A percentile compares a stretch with the other conserved stretches of the same genome.
Evolutionary conservation across 1,140 invertebrate species (phyloP).

Genomic region (Drosophila pandora): DNA sequence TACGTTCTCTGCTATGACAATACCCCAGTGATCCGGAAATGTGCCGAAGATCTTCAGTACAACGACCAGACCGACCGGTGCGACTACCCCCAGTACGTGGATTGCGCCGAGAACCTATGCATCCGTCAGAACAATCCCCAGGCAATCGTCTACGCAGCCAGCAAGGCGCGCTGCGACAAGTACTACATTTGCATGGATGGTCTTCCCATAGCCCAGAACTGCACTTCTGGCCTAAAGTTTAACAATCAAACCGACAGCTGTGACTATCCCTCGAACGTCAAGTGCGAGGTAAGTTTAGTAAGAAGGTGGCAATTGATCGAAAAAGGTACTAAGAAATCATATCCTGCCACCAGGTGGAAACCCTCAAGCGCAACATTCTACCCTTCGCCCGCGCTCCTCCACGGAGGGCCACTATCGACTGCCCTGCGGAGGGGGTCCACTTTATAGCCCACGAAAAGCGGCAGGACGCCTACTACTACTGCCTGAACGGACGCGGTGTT

Average conservation of each 20-base stretch:
- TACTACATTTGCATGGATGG: conserved; percentile 72
- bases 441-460: conserved; percentile 64
- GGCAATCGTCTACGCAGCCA: conserved; percentile 62
- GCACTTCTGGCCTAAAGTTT: conserved; percentile 63
- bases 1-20: conserved; percentile 70
- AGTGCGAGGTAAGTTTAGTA: conserved; percentile 69
- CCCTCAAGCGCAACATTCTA: conserved; percentile 67
- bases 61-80: conserved; percentile 72
- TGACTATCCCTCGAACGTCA: conserved; percentile 61
- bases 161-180: conserved; percentile 66
- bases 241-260: conserved; percentile 52
- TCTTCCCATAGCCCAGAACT: conserved; percentile 46
- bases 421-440: conserved; percentile 58
- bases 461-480: conserved; percentile 71
- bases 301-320: not conserved
- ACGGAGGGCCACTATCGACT: conserved; percentile 61
- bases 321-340: no score
- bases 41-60: conserved; percentile 68
- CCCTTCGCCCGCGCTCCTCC: conserved; percentile 63
- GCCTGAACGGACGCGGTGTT: conserved; percentile 64
- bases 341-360: conserved; percentile 46
- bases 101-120: conserved; percentile 75
- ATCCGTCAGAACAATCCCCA: conserved; percentile 54
- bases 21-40: conserved; percentile 53
- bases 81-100: conserved; percentile 74